Conservation (phyloP, 1,140 invertebrate species). For the Atta texana region DNA sequence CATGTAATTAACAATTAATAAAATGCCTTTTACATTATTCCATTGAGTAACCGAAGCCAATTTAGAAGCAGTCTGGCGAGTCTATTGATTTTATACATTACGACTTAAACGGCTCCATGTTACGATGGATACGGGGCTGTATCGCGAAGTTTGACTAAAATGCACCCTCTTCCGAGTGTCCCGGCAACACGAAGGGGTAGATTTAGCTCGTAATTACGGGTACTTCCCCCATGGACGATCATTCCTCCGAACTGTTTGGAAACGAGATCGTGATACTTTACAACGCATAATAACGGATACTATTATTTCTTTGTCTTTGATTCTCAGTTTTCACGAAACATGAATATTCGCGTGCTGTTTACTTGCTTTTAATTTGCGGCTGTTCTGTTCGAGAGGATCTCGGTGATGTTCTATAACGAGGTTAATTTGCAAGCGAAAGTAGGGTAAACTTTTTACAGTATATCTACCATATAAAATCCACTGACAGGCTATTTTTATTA, state of each 20-base stretch:
- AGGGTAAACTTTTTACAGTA: conserved; percentile 56
- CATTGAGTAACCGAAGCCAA: neutral
- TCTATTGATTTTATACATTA: conserved; percentile 72
- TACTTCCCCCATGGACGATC: conserved; percentile 58
- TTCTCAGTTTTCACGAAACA: conserved; percentile 5
- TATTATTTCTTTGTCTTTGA: conserved; percentile 30
- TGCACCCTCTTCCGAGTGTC: conserved; percentile 65
- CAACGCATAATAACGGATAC: conserved; percentile 11
- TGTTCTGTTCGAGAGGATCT: conserved; percentile 11
- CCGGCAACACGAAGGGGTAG: conserved; percentile 68
- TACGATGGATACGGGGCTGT: conserved; percentile 60
- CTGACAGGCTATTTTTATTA: conserved; percentile 46
- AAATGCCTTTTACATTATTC: neutral
- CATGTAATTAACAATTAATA: neutral
- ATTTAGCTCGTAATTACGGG: conserved; percentile 75
- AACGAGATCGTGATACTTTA: conserved; percentile 45
- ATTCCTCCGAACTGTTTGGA: conserved; percentile 43
- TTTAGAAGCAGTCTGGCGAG: conserved; percentile 7
- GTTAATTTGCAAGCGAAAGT: conserved; percentile 59
- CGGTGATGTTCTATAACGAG: conserved; percentile 33
- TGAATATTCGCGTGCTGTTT: conserved; percentile 37
- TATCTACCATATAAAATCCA: conserved; percentile 22
- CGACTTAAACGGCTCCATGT: conserved; percentile 63
- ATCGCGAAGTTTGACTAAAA: conserved; percentile 66
- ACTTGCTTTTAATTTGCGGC: conserved; percentile 32